Base-by-base conservation (phyloP, 1,140 invertebrate species). In the Mya arenaria region DNA sequence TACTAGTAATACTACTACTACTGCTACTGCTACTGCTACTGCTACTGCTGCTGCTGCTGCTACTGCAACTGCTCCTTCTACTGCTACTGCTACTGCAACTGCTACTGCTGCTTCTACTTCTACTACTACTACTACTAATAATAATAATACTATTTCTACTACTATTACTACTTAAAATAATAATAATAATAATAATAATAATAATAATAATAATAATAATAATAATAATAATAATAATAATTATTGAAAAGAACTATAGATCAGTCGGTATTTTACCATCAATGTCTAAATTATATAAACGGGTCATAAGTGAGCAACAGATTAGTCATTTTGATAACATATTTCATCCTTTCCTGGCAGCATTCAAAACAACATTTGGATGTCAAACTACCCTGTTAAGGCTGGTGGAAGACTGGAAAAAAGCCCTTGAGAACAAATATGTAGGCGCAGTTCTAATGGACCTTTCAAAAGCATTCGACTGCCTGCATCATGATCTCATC, bases 171-270 rank as follows among this genome's bases (percentile, higher is more conserved):
- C 56, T 60, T 60, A 60, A 25, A 60, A 60, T 60, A 60, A 60
- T 15, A 60, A 25, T 60, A 60, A 60, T 60, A 60, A 60, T 60
- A 60, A 60, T 60, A 60, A 60, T 60, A 60, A 60, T 60, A 60
- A 60, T 25, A 60, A 60, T 60, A 60, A 60, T 60, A 60, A 60
- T 60, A 60, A 60, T 60, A 60, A 60, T 60, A 60, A 60, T 60
- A 60, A 60, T 60, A 60, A 60, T 60, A 60, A 60, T 60, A 60
- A 60, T 60, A 25, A 25, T 60, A 25, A 60, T 60, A 25, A 60
- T 60, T 8, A 60, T 25, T 8, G 28, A 13, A 25, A 60, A 8
- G 28, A 60, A n/a, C n/a, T n/a, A n/a, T n/a, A n/a, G n/a, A n/a
- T n/a, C n/a, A n/a, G n/a, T n/a, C n/a, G n/a, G n/a, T n/a, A n/a